phyloP scores from a whole-genome alignment of 2,797 vertebrate genomes.

The Xenopus petersii region DNA sequence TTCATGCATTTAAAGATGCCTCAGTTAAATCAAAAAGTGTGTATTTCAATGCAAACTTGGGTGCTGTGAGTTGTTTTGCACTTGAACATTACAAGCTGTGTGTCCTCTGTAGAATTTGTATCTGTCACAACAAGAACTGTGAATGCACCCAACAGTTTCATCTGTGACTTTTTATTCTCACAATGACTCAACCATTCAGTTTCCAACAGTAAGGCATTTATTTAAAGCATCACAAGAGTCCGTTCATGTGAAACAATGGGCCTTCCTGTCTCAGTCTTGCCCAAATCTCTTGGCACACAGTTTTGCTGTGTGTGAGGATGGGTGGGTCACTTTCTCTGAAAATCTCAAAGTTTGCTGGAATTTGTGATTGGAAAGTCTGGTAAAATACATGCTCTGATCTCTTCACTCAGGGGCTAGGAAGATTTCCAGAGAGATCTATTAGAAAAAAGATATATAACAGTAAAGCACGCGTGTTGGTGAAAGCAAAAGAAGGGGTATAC shows the following conservation, averaged over 20 bases:
- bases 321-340: not conserved
- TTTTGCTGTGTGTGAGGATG: not conserved
- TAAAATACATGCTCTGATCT: constrained; percentile 54
- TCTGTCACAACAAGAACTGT: too few species aligned
- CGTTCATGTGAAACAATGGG: constrained; percentile 12
- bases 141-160: constrained; percentile 10
- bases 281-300: not conserved
- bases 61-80: too few species aligned
- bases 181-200: constrained; percentile 12
- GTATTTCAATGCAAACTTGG: too few species aligned
- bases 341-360: constrained; percentile 42
- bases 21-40: too few species aligned
- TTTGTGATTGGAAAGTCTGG: constrained; percentile 48
- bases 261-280: not conserved
- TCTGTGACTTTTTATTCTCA: constrained; percentile 2
- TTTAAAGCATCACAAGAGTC: constrained; percentile 21
- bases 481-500: too few species aligned
- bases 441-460: not conserved
- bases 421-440: constrained; percentile 61
- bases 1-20: too few species aligned
- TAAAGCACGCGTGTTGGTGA: not conserved
- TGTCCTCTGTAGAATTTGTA: too few species aligned
- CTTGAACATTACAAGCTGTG: too few species aligned
- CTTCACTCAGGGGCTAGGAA: constrained; percentile 62
- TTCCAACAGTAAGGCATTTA: constrained; percentile 28